A percentile compares a stretch with the other conserved stretches of the same genome.
These are phyloP conservation scores for Atta cephalotes DNA, from an alignment of 1,140 invertebrate genomes.

Conservation along the genomic window DNA sequence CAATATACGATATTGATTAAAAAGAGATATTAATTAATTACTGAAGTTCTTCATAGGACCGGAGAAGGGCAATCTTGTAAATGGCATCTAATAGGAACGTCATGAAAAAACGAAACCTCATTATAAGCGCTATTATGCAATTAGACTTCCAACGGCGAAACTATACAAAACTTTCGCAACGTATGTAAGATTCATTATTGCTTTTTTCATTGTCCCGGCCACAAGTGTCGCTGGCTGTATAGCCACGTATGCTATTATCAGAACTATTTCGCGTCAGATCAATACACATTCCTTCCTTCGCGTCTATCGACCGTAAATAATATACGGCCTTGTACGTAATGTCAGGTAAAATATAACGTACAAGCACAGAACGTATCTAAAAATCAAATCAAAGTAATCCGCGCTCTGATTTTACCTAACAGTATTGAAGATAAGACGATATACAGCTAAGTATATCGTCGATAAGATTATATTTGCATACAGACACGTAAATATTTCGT, in stretches of 20 bases:
- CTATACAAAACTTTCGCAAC: constrained; percentile 23
- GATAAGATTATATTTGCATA: constrained; percentile 6
- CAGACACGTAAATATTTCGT: neutral
- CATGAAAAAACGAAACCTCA: neutral
- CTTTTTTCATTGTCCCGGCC: neutral
- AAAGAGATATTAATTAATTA: neutral
- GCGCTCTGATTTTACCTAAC: constrained; percentile 56
- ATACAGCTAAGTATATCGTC: neutral
- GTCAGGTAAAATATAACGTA: neutral
- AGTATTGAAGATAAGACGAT: constrained; percentile 25
- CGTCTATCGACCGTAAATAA: constrained; percentile 53
- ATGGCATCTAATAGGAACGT: neutral
- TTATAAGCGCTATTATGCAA: constrained; percentile 11
- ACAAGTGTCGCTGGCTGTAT: neutral
- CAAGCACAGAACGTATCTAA: constrained; percentile 18
- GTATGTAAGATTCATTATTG: constrained; percentile 15
- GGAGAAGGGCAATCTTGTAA: neutral
- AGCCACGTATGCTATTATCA: constrained; percentile 40
- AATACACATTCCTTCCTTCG: constrained; percentile 37
- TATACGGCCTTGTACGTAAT: neutral
- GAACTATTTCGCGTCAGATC: constrained; percentile 37
- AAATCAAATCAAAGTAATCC: constrained; percentile 50
- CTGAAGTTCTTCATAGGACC: neutral
- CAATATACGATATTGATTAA: neutral
- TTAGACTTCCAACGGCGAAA: neutral